phyloP scores from a whole-genome alignment of 2,888 invertebrate genomes.

The Cryptus armator region DNA sequence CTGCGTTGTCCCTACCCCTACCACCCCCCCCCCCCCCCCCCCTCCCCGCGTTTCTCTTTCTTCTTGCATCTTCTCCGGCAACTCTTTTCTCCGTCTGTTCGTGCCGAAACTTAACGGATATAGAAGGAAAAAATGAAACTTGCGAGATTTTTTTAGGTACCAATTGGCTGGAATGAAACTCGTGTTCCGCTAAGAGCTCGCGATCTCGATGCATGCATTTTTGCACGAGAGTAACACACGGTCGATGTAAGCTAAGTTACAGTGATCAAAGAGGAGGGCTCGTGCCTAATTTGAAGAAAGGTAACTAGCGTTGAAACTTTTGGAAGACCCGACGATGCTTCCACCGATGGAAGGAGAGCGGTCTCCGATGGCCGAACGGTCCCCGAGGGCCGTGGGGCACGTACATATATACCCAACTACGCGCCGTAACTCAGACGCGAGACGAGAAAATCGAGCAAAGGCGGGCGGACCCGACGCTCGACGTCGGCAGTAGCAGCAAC shows the following conservation, averaged over 20 bases:
- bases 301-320: conserved; percentile 56
- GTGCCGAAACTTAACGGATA: conserved; percentile 19
- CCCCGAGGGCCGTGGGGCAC: conserved; percentile 57
- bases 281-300: conserved; percentile 54
- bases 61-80: conserved; percentile 26
- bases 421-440: conserved; percentile 67
- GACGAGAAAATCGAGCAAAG: conserved; percentile 80
- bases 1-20: conserved; percentile 6
- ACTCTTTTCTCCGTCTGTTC: conserved; percentile 34
- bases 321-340: conserved; percentile 43
- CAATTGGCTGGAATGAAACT: background rate
- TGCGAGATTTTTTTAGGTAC: background rate
- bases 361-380: conserved; percentile 56
- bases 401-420: conserved; percentile 38
- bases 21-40: conserved; percentile 36
- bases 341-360: conserved; percentile 46
- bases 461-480: conserved; percentile 65
- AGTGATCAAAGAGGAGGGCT: background rate
- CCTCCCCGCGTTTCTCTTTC: conserved; percentile 13
- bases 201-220: background rate
- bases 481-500: conserved; percentile 57
- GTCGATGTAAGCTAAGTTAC: conserved; percentile 26
- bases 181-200: background rate
- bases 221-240: conserved; percentile 6
- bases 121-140: background rate